These are phyloP conservation scores for Athene noctua DNA, from an alignment of 2,113 vertebrate genomes.

Conservation along the genomic window DNA sequence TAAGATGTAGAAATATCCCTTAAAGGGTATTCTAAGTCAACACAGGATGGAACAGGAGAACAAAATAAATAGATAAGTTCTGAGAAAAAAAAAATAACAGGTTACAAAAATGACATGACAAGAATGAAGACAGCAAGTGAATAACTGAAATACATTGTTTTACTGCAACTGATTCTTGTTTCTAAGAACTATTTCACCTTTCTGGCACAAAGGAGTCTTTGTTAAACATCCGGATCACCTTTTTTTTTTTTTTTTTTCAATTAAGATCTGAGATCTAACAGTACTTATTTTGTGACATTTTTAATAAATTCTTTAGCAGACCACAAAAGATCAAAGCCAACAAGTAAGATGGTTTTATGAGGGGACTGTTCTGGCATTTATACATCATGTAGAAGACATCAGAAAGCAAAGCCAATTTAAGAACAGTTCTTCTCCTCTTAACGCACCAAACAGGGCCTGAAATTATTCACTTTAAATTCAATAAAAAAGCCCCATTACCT, in stretches of 20 bases:
- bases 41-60: not conserved
- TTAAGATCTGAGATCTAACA: not conserved
- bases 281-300: not conserved
- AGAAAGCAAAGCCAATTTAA: not conserved
- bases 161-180: not conserved
- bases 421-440: not conserved
- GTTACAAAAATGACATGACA: not conserved
- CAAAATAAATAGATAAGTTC: not conserved
- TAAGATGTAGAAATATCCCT: not conserved
- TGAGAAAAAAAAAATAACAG: not conserved
- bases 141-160: not conserved
- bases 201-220: not conserved
- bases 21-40: not conserved
- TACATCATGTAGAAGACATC: not conserved
- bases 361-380: not conserved
- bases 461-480: constrained; percentile 39
- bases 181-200: not conserved
- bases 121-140: not conserved
- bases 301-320: not conserved
- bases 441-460: not conserved
- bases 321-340: not conserved
- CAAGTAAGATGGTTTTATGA: not conserved
- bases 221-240: not conserved
- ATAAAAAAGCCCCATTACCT: not conserved
- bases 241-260: not conserved